phyloP scores from a whole-genome alignment of 2,797 vertebrate genomes.

The Streptopelia turtur region DNA sequence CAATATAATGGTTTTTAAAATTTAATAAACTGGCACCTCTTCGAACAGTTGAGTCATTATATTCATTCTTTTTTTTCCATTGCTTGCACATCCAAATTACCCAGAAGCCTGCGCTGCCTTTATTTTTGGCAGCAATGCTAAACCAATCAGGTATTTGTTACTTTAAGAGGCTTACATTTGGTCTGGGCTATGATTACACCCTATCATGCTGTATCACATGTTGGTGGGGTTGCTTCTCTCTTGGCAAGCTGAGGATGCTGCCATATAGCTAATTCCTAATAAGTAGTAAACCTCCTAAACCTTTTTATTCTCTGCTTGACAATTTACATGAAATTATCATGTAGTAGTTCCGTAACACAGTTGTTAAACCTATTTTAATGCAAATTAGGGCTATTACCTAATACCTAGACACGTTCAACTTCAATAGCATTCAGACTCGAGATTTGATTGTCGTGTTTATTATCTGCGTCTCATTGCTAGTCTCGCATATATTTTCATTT shows the following conservation, averaged over 20 bases:
- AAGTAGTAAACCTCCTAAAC: not conserved
- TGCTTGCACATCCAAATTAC: not conserved
- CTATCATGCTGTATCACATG: not conserved
- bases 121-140: slow-evolving; percentile 37
- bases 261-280: slow-evolving; percentile 19
- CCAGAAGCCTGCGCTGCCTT: not conserved
- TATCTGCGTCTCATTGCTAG: not conserved
- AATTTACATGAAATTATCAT: slow-evolving; percentile 44
- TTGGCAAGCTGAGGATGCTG: not conserved
- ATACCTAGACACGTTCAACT: not conserved
- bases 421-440: not conserved
- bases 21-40: not conserved
- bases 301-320: slow-evolving; percentile 18
- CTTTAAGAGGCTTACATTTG: slow-evolving; percentile 55
- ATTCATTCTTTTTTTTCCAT: not conserved
- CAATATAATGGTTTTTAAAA: not conserved
- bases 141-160: slow-evolving; percentile 46
- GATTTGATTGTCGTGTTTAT: not conserved
- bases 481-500: not conserved
- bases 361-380: slow-evolving; percentile 50
- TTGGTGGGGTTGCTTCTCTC: not conserved
- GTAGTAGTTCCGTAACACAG: not conserved
- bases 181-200: not conserved
- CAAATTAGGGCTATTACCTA: slow-evolving; percentile 40
- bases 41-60: not conserved